Conservation (phyloP, 1,140 invertebrate species). For the Marisa cornuarietis region DNA sequence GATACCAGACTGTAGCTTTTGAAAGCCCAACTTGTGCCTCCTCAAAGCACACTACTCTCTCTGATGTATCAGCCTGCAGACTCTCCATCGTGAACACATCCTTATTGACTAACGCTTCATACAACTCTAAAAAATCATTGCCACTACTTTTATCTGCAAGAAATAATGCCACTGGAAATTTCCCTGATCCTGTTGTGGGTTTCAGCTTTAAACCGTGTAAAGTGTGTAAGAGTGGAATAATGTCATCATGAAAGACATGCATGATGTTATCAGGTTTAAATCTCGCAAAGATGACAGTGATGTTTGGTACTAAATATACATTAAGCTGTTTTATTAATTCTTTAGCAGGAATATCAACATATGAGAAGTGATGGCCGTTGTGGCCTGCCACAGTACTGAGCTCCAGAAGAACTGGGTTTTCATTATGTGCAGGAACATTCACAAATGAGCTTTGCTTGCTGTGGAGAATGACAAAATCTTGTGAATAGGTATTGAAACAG, state of each 20-base stretch:
- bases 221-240: conserved; percentile 68
- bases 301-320: conserved; percentile 33
- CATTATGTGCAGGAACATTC: conserved; percentile 41
- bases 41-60: conserved; percentile 64
- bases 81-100: conserved; percentile 25
- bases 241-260: conserved; percentile 72
- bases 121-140: conserved; percentile 48
- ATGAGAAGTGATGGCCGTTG: conserved; percentile 57
- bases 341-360: conserved; percentile 52
- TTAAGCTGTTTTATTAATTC: conserved; percentile 27
- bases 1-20: conserved; percentile 67
- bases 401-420: conserved; percentile 47
- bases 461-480: conserved; percentile 63
- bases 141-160: conserved; percentile 45
- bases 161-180: conserved; percentile 35
- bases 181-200: not conserved
- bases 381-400: conserved; percentile 64
- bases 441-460: conserved; percentile 40
- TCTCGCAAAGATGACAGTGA: conserved; percentile 57
- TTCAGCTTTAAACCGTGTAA: conserved; percentile 44
- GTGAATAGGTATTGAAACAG: conserved; percentile 54
- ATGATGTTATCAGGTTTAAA: conserved; percentile 72
- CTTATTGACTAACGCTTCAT: conserved; percentile 43
- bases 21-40: conserved; percentile 63
- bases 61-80: conserved; percentile 19